Conservation (phyloP, 2,888 invertebrate genomes). For the Temnothorax unifasciatus region DNA sequence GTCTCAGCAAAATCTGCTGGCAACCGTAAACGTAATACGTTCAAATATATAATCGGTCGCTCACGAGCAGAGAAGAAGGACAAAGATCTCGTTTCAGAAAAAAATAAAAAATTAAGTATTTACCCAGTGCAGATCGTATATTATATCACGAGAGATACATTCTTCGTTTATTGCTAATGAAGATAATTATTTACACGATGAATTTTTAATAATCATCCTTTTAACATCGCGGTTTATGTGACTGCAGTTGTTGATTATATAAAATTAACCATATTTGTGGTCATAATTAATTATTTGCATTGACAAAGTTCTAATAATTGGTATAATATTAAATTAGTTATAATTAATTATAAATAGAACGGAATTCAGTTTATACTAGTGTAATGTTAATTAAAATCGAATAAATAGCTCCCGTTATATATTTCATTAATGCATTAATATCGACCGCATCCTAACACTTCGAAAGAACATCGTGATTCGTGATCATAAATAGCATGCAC, state of each 20-base stretch:
- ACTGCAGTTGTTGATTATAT: neutral
- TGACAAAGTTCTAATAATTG: conserved; percentile 20
- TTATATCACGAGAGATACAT: neutral
- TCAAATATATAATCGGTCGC: neutral
- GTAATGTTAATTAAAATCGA: neutral
- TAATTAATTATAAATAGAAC: conserved; percentile 18
- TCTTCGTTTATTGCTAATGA: neutral
- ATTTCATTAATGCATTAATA: neutral
- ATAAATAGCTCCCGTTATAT: neutral
- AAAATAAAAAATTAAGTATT: neutral
- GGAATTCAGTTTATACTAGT: neutral
- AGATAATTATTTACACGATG: neutral
- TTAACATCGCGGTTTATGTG: neutral
- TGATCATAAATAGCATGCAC: neutral
- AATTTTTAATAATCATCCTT: conserved; percentile 17
- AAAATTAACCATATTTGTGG: conserved; percentile 22
- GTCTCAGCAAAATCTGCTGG: neutral
- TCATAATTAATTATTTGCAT: conserved; percentile 27
- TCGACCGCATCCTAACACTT: neutral
- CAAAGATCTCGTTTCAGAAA: neutral
- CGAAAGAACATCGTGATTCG: neutral
- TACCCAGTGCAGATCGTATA: neutral
- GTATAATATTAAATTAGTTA: conserved; percentile 14
- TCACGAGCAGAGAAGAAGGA: neutral
- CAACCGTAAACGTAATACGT: neutral